Evolutionary conservation across 2,888 invertebrate species (phyloP), one percentile per base, ranked within the genome.

Genomic region (Oscheius sp.): DNA sequence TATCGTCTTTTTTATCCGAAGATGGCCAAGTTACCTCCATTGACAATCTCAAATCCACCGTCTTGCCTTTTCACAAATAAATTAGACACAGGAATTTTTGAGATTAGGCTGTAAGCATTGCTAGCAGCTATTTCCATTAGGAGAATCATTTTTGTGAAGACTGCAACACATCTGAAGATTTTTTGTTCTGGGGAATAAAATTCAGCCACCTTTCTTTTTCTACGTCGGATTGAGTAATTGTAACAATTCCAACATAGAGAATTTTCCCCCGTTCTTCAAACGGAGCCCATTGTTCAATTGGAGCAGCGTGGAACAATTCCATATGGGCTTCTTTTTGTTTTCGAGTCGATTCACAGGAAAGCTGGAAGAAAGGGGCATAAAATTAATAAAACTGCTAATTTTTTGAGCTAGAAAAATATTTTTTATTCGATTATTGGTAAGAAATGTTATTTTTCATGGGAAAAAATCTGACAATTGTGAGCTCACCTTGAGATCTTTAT

Each of bases 291-390:
- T 94, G 95, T 71, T 94, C 92, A n/a, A 98, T 94, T 59, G 94
- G 94, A 0, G 96, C 95, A 0, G 94, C 94, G n/a, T 75, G 66
- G 80, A 98, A 91, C 72, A 99, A 94, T 90, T 98, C 98, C 75
- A 96, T 91, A 87, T 99, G 98, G 83, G 96, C 91, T 90, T 99
- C 97, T 89, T 96, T 96, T 89, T 97, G 95, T 18, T 95, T 92
- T 52, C 98, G 92, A 49, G 94, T 92, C 29, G 93, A 93, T 69
- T 94, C 93, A 89, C 96, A 96, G 21, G 93, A 92, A 84, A 94
- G 35, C 35, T 35, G 35, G 5, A 35, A 35, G 35, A 35, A 35
- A 9, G 3, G 35, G 35, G 9, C 93, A 95, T 96, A 88, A 59
- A 88, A 74, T 0, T 18, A 3, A 12, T 3, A 6, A 18, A 16